Evolutionary conservation across 1,140 invertebrate genomes (phyloP).

Genomic region (Papilio aristodemus): DNA sequence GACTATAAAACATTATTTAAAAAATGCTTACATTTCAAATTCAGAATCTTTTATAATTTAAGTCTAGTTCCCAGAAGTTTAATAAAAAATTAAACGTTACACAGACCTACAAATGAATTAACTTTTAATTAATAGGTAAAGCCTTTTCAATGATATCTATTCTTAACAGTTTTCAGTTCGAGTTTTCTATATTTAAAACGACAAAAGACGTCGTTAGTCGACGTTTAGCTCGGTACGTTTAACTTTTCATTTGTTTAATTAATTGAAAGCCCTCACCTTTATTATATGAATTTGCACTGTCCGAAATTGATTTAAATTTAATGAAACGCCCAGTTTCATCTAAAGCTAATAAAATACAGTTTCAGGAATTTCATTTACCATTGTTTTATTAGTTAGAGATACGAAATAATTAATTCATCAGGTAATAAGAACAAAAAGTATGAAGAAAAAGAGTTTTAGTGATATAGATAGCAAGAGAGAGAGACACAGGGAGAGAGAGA

Average conservation of each 20-base stretch:
- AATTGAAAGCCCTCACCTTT: slow-evolving; percentile 6
- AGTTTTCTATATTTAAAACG: not conserved
- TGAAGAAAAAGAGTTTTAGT: too few relatives aligned
- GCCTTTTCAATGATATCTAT: not conserved
- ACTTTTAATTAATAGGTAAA: slow-evolving; percentile 5
- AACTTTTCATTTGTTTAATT: slow-evolving; percentile 19
- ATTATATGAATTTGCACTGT: not conserved
- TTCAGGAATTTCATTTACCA: not conserved
- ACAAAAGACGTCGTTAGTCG: slow-evolving; percentile 17
- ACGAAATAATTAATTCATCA: not conserved
- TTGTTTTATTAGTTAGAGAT: not conserved
- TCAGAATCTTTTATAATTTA: too few relatives aligned
- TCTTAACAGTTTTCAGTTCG: not conserved
- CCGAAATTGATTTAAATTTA: not conserved
- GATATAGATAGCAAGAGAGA: too few relatives aligned
- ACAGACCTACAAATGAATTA: not conserved
- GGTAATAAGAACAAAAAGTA: too few relatives aligned
- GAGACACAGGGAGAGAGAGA: too few relatives aligned
- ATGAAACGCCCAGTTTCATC: not conserved
- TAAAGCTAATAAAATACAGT: not conserved
- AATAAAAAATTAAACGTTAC: not conserved
- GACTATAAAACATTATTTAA: too few relatives aligned
- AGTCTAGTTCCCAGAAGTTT: not conserved
- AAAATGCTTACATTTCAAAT: too few relatives aligned
- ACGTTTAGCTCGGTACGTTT: slow-evolving; percentile 1